Conservation (phyloP, 1,140 invertebrate genomes). For the Cydia amplana region DNA sequence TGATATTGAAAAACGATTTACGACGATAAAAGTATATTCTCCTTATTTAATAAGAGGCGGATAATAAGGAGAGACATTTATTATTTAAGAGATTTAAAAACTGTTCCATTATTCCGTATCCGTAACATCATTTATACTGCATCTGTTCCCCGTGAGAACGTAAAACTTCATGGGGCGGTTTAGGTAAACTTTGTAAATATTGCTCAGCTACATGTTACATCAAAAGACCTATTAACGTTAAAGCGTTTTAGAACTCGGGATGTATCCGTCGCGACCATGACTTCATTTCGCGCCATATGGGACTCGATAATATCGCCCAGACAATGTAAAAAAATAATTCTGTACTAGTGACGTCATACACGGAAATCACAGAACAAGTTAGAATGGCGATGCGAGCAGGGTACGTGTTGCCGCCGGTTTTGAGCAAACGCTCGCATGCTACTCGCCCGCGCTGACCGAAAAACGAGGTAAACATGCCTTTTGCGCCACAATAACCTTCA, state of each 20-base stretch:
- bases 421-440: too few species aligned
- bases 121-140: slow-evolving; percentile 1
- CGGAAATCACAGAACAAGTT: too few species aligned
- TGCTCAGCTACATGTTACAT: not conserved
- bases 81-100: not conserved
- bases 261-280: slow-evolving; percentile 38
- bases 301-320: slow-evolving; percentile 35
- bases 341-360: slow-evolving; percentile 39
- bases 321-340: slow-evolving; percentile 43
- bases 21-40: too few species aligned
- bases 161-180: not conserved
- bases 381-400: too few species aligned
- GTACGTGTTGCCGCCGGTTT: too few species aligned
- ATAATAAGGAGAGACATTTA: too few species aligned
- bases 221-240: not conserved
- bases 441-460: too few species aligned
- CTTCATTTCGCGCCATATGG: slow-evolving; percentile 45
- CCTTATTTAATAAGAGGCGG: too few species aligned
- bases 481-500: too few species aligned
- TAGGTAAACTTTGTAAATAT: slow-evolving; percentile 21
- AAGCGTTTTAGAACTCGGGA: not conserved
- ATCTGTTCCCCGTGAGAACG: not conserved
- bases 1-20: too few species aligned
- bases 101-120: not conserved
- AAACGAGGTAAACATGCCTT: too few species aligned